Base-by-base conservation (phyloP, 2,888 invertebrate genomes). In the Microchrysa polita region DNA sequence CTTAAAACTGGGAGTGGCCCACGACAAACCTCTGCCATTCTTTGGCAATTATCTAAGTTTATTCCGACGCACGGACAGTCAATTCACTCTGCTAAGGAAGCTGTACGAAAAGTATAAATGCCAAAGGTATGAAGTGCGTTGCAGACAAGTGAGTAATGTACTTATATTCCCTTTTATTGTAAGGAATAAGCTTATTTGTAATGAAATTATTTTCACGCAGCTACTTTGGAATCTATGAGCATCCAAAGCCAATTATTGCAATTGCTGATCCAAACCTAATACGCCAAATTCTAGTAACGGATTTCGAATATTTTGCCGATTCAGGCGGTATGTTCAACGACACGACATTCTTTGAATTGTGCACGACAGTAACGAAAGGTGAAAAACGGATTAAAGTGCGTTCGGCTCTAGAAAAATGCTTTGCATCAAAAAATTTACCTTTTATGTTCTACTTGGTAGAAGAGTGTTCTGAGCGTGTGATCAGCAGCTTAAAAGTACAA, bases 41-140 rank as follows among this genome's bases (percentile, higher is more conserved):
- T 44, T 75, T n/a, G 75, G 75, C 44, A 23, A 23, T 14, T 63
- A 20, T 53, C 10, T 10, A 0, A 83, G 86, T 0, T 83, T 86
- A 65, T 87, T 86, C 14, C 23, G 34, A n/a, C 9, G 23, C 18
- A 14, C 0, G 1, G 12, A 40, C 18, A 40, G 61, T 40, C 23
- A 23, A 9, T 14, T 20, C 7, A 18, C 9, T 1, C 7, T 61
- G n/a, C 5, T 61, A 12, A 16, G 12, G 40, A n/a, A 16, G n/a
- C 61, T 16, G 16, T 61, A 61, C 40, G 16, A 40, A 61, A 61
- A 61, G 40, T 40, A 61, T 34, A 61, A 61, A 42, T 9, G n/a
- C 16, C 14, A 18, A 61, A 61, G 61, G 61, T 61, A 16, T 16
- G n/a, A n/a, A n/a, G n/a, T n/a, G n/a, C n/a, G n/a, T n/a, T 48